These are phyloP conservation scores for Patella caerulea DNA, from an alignment of 2,888 invertebrate genomes.

Conservation along the genomic window DNA sequence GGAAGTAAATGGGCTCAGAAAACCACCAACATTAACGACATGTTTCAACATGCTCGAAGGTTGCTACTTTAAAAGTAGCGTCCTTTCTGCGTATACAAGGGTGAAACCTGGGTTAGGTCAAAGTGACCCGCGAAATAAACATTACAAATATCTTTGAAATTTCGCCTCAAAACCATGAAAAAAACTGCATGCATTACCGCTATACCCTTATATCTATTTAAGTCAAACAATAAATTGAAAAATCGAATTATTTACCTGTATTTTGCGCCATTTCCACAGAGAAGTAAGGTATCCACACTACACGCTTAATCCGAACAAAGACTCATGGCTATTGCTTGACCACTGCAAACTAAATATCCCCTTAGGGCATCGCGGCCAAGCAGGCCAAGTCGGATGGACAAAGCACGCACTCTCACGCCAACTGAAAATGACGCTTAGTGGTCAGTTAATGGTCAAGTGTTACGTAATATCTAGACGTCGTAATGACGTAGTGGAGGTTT, in stretches of 20 bases:
- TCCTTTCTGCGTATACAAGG: slow-evolving; percentile 1
- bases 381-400: neutral
- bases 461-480: neutral
- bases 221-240: too few species aligned
- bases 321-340: slow-evolving; percentile 8
- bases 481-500: neutral
- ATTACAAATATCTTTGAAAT: too few species aligned
- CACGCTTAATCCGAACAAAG: slow-evolving; percentile 9
- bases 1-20: too few species aligned
- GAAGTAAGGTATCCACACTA: neutral
- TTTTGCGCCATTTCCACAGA: neutral
- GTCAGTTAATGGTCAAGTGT: slow-evolving; percentile 9
- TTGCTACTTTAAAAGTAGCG: neutral
- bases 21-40: too few species aligned
- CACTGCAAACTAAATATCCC: slow-evolving; percentile 11
- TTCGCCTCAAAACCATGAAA: too few species aligned
- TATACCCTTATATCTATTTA: too few species aligned
- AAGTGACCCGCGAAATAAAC: neutral
- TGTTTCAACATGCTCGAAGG: too few species aligned
- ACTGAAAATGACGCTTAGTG: slow-evolving; percentile 7
- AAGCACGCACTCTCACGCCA: slow-evolving; percentile 1
- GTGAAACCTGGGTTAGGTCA: slow-evolving; percentile 7
- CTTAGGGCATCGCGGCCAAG: neutral
- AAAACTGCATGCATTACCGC: too few species aligned
- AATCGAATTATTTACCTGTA: neutral